Evolutionary conservation across 2,797 vertebrate genomes (phyloP), one percentile per base, ranked within the genome.

Genomic region (Poecilia wingei): DNA sequence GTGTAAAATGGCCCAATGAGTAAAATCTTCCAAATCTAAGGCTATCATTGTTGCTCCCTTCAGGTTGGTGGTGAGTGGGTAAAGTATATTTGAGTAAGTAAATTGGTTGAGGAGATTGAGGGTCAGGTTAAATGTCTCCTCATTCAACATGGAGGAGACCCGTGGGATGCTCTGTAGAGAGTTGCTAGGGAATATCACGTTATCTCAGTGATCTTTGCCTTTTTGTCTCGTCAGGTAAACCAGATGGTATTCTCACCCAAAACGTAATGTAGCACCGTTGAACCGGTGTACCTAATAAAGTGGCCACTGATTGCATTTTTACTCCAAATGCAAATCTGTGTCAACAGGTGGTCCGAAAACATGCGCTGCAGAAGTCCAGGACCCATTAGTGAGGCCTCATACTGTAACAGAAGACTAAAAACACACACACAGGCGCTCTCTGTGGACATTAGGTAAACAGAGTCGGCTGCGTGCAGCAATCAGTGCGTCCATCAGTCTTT

Each of bases 391-490:
- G 22, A 33, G 20, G 6, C 14, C 3, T 0, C n/a, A 66, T 31
- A 53, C n/a, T 22, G 36, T 25, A 45, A 75, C 45, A 18, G 28
- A 61, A n/a, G 72, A 78, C 36, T 28, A 5, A 1, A 47, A 13
- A 31, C 70, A 75, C 73, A 5, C 68, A 22, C 51, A 51, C 46
- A 16, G 4, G 18, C 39, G 33, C 70, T 68, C 14, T 70, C 25
- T 49, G 14, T 68, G 55, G 33, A 64, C 41, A 55, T 84, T 72
- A 74, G 55, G 69, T 79, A 66, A 82, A 85, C 55, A 18, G 39
- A 72, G 22, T 1, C 0, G 49, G 31, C 41, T 66, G 13, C 1
- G 41, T 57, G 74, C 45, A 61, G 20, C 61, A 51, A 57, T 80
- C 76, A 31, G 69, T 36, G 16, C 72, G 25, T 45, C 68, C 41